Percentiles rank a stretch among this genome's conserved stretches.
Conservation (phyloP, 2,888 invertebrate genomes). For the Diarsia mendica region DNA sequence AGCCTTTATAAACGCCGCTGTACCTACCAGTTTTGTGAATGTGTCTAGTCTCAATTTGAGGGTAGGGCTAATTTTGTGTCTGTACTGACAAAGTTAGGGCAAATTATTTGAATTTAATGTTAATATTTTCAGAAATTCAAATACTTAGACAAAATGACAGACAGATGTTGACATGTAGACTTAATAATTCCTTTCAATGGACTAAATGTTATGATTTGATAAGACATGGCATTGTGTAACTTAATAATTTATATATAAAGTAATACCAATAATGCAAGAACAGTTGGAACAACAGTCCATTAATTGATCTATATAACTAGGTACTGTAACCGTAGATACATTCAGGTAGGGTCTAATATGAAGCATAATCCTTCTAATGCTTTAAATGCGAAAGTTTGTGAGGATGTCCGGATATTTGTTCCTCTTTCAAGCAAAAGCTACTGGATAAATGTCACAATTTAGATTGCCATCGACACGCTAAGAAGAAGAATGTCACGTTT, state of each 20-base stretch:
- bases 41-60: slow-evolving; percentile 60
- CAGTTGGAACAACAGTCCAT: background rate
- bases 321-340: background rate
- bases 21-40: slow-evolving; percentile 55
- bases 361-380: background rate
- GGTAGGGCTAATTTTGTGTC: slow-evolving; percentile 23
- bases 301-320: too few relatives aligned
- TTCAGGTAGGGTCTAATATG: background rate
- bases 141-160: background rate
- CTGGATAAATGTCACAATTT: background rate
- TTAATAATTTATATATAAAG: background rate
- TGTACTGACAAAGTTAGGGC: background rate
- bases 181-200: slow-evolving; percentile 1
- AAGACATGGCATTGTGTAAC: background rate
- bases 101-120: slow-evolving; percentile 22
- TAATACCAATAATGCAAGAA: background rate
- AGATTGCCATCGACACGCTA: too few relatives aligned
- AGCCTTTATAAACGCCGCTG: slow-evolving; percentile 64
- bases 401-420: too few relatives aligned
- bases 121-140: background rate
- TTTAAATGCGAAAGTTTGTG: too few relatives aligned
- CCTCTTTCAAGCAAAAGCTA: too few relatives aligned
- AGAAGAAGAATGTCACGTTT: too few relatives aligned
- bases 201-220: background rate
- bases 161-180: background rate